Conservation (phyloP, 2,888 invertebrate species). For the Branchipolynoe longqiensis region DNA sequence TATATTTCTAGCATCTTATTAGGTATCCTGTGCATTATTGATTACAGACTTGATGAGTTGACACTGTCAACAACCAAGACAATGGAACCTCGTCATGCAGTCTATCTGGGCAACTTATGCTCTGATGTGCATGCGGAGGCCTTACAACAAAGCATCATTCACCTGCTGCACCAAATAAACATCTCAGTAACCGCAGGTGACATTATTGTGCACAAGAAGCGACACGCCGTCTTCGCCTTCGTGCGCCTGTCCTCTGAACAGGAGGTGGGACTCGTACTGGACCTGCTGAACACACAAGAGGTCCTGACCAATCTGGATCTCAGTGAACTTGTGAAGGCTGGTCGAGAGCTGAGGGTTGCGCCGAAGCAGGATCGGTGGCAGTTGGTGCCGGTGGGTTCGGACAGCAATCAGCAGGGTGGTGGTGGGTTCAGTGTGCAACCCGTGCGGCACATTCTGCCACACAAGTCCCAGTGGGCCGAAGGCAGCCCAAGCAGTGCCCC, state of each 20-base stretch:
- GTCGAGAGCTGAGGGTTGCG: neutral
- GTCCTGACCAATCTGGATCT: neutral
- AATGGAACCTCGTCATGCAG: neutral
- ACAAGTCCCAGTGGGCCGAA: slow-evolving; percentile 11
- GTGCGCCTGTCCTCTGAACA: neutral
- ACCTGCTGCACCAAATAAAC: slow-evolving; percentile 63
- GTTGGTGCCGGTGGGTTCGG: neutral
- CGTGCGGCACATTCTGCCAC: slow-evolving; percentile 1
- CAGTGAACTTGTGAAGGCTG: slow-evolving; percentile 6
- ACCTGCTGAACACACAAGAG: slow-evolving; percentile 1
- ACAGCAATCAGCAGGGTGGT: neutral
- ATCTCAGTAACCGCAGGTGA: neutral
- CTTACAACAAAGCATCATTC: slow-evolving; percentile 67
- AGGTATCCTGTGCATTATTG: too few relatives aligned
- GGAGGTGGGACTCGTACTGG: neutral
- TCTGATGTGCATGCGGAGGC: slow-evolving; percentile 63
- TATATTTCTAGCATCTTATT: too few relatives aligned
- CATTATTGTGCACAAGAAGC: slow-evolving; percentile 15
- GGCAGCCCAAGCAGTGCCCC: neutral
- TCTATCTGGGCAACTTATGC: slow-evolving; percentile 71
- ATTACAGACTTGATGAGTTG: too few relatives aligned
- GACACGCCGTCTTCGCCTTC: slow-evolving; percentile 32
- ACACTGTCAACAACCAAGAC: neutral
- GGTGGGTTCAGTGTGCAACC: neutral
- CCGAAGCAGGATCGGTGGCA: slow-evolving; percentile 36